Evolutionary conservation across 2,797 vertebrate genomes (phyloP), one percentile per base, ranked within the genome.

Genomic region (Caiman crocodilus): DNA sequence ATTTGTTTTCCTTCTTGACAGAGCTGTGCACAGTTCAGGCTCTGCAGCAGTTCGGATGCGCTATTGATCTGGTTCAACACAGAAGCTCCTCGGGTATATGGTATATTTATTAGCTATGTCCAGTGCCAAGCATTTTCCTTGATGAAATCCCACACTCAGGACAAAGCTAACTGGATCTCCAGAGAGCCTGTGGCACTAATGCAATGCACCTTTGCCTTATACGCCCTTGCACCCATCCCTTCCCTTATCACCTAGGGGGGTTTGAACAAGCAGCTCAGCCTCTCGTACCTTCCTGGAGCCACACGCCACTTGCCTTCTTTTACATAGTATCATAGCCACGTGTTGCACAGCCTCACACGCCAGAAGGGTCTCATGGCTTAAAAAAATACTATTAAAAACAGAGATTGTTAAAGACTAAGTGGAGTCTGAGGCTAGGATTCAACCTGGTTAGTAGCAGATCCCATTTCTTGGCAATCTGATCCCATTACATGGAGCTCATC

Each of bases 121-220:
- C 15, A 35, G 4, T 56, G 12, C 4, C 50, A 1, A 0, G 0
- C 4, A 57, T 3, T 8, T 55, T 35, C 6, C 12, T 18, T 0
- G 35, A 26, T 60, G 23, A 35, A 1, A 60, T 9, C 35, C 55
- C 1, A 56, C 2, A 18, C 55, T 73, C 11, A 0, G n/a, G 0
- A 67, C 87, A 9, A n/a, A 2, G 25, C 12, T 73, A 73, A 26
- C 21, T 14, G 42, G 42, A 0, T 20, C 61, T 14, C 59, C 74
- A 4, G 4, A 4, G 83, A n/a, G 85, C 56, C 25, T 5, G 50
- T 0, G 8, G 32, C 1, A 2, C 13, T 6, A 32, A 26, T n/a
- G 8, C 0, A 71, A 50, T 64, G 6, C 3, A 9, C 78, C 4
- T 35, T 2, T 4, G 89, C 8, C 9, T 42, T 50, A 0, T 3